A percentile compares a stretch with the other conserved stretches of the same genome.
Evolutionary conservation across 2,888 invertebrate genomes (phyloP).

Genomic region (Cerastis leucographa): DNA sequence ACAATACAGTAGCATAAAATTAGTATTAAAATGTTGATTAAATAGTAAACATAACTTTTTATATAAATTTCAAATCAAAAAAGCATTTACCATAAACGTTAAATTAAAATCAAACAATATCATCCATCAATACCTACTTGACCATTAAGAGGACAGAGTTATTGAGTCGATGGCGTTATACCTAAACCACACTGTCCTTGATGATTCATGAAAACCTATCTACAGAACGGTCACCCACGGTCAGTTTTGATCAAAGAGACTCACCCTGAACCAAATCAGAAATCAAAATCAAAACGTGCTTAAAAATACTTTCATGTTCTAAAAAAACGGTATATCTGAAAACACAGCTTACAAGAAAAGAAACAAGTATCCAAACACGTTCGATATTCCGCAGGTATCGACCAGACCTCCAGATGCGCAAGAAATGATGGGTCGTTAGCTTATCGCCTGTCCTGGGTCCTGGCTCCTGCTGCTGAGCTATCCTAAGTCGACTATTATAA

Average conservation of each 20-base stretch:
- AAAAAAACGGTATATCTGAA: neutral
- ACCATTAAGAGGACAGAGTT: neutral
- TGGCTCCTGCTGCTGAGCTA: slow-evolving; percentile 2
- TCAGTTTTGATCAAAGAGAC: neutral
- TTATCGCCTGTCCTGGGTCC: slow-evolving; percentile 40
- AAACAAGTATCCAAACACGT: neutral
- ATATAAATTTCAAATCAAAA: too few relatives aligned
- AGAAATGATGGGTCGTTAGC: slow-evolving; percentile 54
- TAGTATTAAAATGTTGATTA: too few relatives aligned
- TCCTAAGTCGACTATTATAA: slow-evolving; percentile 48
- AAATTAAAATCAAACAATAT: too few relatives aligned
- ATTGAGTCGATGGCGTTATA: neutral
- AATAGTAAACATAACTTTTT: too few relatives aligned
- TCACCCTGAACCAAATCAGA: neutral
- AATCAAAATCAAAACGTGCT: neutral
- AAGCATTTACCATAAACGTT: too few relatives aligned
- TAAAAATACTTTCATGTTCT: neutral
- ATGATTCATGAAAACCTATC: neutral
- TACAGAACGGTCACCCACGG: neutral
- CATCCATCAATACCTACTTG: neutral
- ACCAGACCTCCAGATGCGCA: slow-evolving; percentile 23
- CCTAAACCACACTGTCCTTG: too few relatives aligned
- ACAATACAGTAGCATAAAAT: too few relatives aligned
- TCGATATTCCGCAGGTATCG: slow-evolving; percentile 25
- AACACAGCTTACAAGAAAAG: neutral